Percentiles rank a stretch among this genome's conserved stretches.
Evolutionary conservation across 2,113 vertebrate genomes (phyloP).

Genomic region (Andinoacara biseriatus): DNA sequence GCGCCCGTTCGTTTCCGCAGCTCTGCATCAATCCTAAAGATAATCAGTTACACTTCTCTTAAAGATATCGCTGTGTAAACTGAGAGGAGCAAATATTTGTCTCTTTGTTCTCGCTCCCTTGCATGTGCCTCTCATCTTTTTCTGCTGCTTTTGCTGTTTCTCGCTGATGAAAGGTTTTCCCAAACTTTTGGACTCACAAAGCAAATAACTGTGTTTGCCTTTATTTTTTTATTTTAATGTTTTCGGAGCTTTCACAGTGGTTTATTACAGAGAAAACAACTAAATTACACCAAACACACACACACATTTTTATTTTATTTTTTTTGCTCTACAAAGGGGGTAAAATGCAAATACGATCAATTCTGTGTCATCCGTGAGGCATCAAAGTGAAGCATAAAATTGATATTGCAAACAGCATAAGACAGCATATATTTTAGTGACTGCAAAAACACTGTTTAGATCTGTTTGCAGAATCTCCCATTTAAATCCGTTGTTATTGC

Average conservation of each 20-base stretch:
- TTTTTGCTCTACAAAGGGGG: not conserved
- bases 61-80: not conserved
- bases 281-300: not conserved
- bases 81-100: not conserved
- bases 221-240: not conserved
- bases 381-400: slow-evolving; percentile 27
- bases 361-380: not conserved
- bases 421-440: not conserved
- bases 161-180: not conserved
- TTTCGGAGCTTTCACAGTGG: not conserved
- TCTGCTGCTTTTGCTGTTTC: slow-evolving; percentile 3
- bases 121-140: slow-evolving; percentile 12
- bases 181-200: slow-evolving; percentile 8
- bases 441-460: not conserved
- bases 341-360: slow-evolving; percentile 17
- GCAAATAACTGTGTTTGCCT: not conserved
- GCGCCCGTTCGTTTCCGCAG: not conserved
- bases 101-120: slow-evolving; percentile 8
- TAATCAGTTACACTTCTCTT: not conserved
- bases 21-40: not conserved
- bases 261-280: not conserved
- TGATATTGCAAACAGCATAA: slow-evolving; percentile 25
- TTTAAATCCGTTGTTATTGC: not conserved
- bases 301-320: too few relatives aligned
- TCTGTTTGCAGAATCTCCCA: not conserved